Base-by-base conservation (phyloP, 2,888 invertebrate species). In the Eremobia ochroleuca region DNA sequence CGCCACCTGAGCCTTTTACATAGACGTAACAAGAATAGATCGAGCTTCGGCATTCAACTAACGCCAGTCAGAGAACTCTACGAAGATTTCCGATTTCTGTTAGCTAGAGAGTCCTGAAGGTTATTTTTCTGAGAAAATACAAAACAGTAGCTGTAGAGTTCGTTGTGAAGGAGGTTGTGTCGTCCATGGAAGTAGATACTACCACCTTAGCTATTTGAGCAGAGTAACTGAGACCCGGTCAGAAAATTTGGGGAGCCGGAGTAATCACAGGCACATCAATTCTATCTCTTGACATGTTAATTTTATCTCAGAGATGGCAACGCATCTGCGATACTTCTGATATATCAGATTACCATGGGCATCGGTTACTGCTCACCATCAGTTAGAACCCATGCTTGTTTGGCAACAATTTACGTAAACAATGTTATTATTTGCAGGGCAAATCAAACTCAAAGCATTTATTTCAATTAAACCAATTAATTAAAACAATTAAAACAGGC, bases 1-100 rank as follows among this genome's bases (percentile, higher is more conserved):
- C 58, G 28, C 37, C 73, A 73, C 34, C 69, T 82, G 78, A 31
- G 66, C 15, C 69, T 31, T 58, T 49, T 31, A 66, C 55, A n/a
- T 49, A 55, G 8, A 58, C 31, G 49, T 70, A 49, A 62, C 49
- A 73, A 73, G 40, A 78, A 73, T 49, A 40, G 13, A 73, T 68
- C 18, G 34, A 49, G 28, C 49, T 46, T 43, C n/a, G 59, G 58
- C 58, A 37, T 37, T 58, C 28, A 76, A 46, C 40, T 61, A 25
- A 61, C 25, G 46, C 25, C 9, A 43, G 55, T 82, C 43, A 80
- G 6, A 28, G 13, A 46, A 55, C 13, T 52, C 31, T 28, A 37
- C 25, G 58, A 77, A 34, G 18, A 18, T 18, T 64, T 78, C 4
- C 25, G 13, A 46, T 67, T 46, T 55, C 58, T 64, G 34, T 62